Evolutionary conservation across 2,113 vertebrate genomes (phyloP).

Genomic region (Monopterus albus): DNA sequence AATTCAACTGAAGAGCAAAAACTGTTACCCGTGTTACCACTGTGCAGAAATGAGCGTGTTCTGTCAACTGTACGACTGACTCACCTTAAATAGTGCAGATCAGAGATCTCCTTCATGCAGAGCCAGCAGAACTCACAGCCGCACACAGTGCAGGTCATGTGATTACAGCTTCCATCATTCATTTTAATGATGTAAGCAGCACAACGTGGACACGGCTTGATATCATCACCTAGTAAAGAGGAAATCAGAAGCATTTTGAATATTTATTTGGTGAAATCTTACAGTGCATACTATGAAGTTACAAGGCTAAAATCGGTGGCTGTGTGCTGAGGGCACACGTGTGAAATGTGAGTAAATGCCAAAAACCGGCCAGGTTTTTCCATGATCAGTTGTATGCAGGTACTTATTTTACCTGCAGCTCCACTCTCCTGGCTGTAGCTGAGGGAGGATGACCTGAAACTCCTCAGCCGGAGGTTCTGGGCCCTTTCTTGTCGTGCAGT

Average conservation of each 20-base stretch:
- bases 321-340: no score
- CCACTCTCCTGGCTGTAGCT: constrained; percentile 98
- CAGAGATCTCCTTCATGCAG: constrained; percentile 99
- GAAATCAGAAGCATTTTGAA: neutral
- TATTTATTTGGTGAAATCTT: neutral
- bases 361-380: neutral
- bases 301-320: no score
- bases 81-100: constrained; percentile 98
- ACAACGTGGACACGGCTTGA: constrained; percentile 98
- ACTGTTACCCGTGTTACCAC: no score
- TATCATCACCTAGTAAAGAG: constrained; percentile 89
- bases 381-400: no score
- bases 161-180: constrained; percentile 99
- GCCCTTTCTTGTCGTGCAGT: constrained; percentile 95
- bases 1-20: no score
- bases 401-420: constrained; percentile 85
- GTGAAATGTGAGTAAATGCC: neutral
- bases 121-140: constrained; percentile 99
- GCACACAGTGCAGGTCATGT: constrained; percentile 99
- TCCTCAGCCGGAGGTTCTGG: constrained; percentile 90
- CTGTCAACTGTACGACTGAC: neutral
- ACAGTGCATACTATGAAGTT: neutral
- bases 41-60: no score
- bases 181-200: constrained; percentile 99
- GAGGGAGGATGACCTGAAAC: constrained; percentile 93